phyloP scores from a whole-genome alignment of 2,888 invertebrate species.

The Hypomecis atomaria region DNA sequence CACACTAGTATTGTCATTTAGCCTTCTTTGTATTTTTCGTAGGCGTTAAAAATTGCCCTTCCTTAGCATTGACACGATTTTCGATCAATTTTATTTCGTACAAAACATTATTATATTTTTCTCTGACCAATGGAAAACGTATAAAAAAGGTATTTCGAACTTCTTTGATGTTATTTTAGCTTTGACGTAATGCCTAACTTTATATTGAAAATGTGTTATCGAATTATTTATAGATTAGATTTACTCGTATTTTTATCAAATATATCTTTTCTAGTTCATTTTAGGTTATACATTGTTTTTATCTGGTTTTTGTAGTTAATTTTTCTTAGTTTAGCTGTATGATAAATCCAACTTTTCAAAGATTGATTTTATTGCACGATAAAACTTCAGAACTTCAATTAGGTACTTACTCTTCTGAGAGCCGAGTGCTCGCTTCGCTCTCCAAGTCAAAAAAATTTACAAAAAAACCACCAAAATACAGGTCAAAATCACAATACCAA shows the following conservation, averaged over 20 bases:
- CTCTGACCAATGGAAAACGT: conserved; percentile 10
- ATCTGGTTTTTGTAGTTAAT: too few relatives aligned
- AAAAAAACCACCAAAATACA: too few relatives aligned
- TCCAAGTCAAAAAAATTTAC: too few relatives aligned
- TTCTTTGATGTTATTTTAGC: not conserved
- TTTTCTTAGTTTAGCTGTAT: too few relatives aligned
- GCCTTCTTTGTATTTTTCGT: conserved; percentile 20
- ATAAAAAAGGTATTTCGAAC: not conserved
- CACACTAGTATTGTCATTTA: conserved; percentile 26
- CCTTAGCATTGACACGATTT: conserved; percentile 6
- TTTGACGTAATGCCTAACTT: not conserved
- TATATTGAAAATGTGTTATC: not conserved
- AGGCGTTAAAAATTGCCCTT: conserved; percentile 21
- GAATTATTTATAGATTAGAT: not conserved
- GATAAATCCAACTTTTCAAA: too few relatives aligned
- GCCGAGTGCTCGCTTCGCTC: too few relatives aligned
- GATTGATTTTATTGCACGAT: too few relatives aligned
- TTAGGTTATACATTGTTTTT: too few relatives aligned
- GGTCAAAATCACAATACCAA: too few relatives aligned
- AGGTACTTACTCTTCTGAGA: too few relatives aligned
- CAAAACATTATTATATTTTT: conserved; percentile 5
- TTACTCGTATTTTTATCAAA: not conserved
- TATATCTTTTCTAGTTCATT: too few relatives aligned
- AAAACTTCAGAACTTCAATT: too few relatives aligned
- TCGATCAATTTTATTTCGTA: conserved; percentile 7